A percentile compares a stretch with the other conserved stretches of the same genome.
phyloP scores from a whole-genome alignment of 2,113 vertebrate species.

The Eira barbara region DNA sequence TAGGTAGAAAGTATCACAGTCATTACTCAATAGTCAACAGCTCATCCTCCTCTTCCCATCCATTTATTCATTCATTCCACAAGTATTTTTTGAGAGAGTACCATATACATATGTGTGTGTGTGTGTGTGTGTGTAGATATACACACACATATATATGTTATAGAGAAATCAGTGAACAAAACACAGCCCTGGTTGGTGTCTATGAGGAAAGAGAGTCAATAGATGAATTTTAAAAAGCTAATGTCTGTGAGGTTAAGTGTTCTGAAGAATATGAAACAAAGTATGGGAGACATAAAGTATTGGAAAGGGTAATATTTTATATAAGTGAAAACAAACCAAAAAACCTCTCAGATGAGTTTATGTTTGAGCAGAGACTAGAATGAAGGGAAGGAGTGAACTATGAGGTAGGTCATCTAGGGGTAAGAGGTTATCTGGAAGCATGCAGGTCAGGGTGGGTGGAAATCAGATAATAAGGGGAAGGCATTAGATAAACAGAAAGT shows the following conservation, averaged over 20 bases:
- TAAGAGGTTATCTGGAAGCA: neutral
- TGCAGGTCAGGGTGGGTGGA: neutral
- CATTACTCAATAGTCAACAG: neutral
- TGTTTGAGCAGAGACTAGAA: neutral
- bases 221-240: neutral
- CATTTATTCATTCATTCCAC: neutral
- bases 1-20: neutral
- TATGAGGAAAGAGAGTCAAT: neutral
- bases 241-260: neutral
- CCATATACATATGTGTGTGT: too few species aligned
- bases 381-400: neutral
- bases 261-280: neutral
- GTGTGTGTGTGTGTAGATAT: too few species aligned
- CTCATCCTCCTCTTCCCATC: neutral
- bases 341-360: neutral
- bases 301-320: neutral
- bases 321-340: neutral
- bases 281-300: neutral
- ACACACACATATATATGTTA: neutral
- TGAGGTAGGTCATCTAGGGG: neutral
- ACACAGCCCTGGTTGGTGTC: neutral
- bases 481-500: fast-evolving
- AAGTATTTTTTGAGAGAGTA: neutral
- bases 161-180: neutral
- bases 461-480: neutral